Percentiles rank a stretch among this genome's conserved stretches.
phyloP scores from a whole-genome alignment of 2,888 invertebrate genomes.

The Xestoiulus laeticollis region DNA sequence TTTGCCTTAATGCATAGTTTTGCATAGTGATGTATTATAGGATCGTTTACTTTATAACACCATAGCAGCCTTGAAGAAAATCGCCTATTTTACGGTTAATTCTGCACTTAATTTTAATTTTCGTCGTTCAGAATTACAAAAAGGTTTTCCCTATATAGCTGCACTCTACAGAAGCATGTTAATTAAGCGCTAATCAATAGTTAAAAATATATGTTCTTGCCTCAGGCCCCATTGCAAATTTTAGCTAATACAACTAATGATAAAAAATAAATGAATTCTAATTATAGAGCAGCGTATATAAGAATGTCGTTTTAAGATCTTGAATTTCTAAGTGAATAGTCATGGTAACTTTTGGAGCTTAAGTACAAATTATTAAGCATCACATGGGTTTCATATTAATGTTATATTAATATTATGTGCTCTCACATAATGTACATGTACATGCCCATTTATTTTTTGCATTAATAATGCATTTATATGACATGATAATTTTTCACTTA shows the following conservation, averaged over 20 bases:
- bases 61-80: no score
- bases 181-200: not conserved
- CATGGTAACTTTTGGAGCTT: not conserved
- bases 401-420: no score
- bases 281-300: not conserved
- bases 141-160: conserved; percentile 11
- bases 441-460: no score
- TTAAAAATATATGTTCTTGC: not conserved
- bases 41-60: no score
- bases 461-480: no score
- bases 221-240: not conserved
- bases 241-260: not conserved
- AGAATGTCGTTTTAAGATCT: not conserved
- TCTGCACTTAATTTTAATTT: no score
- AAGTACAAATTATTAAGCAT: not conserved
- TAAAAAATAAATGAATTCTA: not conserved
- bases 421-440: no score
- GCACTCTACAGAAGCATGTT: not conserved
- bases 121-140: not conserved
- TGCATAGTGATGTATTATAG: no score
- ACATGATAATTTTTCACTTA: no score
- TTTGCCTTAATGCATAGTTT: no score
- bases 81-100: no score
- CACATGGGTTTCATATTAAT: not conserved
- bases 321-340: not conserved